Base-by-base conservation (phyloP, 2,797 vertebrate species). In the Acanthopagrus latus region DNA sequence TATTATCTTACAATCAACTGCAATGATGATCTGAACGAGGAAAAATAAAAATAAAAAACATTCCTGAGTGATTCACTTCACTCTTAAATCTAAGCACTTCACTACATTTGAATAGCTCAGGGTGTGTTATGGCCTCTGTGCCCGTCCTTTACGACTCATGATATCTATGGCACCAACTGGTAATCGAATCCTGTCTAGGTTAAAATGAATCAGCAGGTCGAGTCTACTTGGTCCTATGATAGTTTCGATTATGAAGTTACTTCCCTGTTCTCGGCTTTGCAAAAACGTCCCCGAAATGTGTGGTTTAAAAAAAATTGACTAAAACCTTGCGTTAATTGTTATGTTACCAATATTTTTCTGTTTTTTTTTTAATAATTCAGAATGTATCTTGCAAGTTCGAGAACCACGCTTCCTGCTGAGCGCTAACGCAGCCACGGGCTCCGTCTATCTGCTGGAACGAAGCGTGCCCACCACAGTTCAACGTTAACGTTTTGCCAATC, bases 391-490 rank as follows among this genome's bases (percentile, higher is more conserved):
- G 29, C 7, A 79, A 75, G 57, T 74, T 71, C 78, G 25, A 47
- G 20, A 59, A 59, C 50, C 59, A 88, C 54, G 55, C 76, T 88
- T 86, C 76, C 69, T 74, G 76, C 50, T 47, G 29, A 44, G 51
- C 17, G 64, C 54, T 79, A 23, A 59, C 21, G 54, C 54, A 76
- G 63, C 1, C 60, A 41, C 0, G 54, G 91, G 85, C 47, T 56
- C 74, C 58, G 87, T 21, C 90, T 93, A 92, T 27, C 80, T 91
- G 41, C 89, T 92, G 91, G 71, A 74, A 77, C 46, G 18, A 74
- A 70, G 83, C 83, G 57, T 88, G 86, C 38, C 50, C 55, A 74
- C 74, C n/a, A 38, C 29, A 25, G 11, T 7, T 20, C 5, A 44
- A 48, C 13, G 41, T 25, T 76, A 27, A 38, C 20, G 23, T 21